Evolutionary conservation across 2,797 vertebrate genomes (phyloP), one percentile per base, ranked within the genome.

Genomic region (Phataginus tricuspis): DNA sequence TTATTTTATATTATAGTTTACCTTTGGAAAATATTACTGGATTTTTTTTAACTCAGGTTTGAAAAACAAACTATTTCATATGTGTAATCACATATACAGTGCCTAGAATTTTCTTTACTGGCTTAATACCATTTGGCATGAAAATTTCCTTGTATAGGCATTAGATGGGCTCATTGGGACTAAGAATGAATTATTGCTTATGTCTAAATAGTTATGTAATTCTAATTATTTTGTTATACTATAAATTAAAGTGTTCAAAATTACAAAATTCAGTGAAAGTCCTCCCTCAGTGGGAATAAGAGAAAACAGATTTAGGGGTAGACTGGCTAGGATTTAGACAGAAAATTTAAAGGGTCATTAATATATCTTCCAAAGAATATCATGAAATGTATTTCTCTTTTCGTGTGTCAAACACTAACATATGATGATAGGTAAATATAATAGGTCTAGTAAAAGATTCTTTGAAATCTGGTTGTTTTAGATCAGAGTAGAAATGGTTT

Each of bases 81-180:
- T 84, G 7, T 95, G 63, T 90, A 94, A 72, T 92, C 12, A 80
- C 21, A 34, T 95, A 66, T 19, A 80, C 3, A 86, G 11, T 69
- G 89, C 59, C 45, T 96, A 89, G 39, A 79, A 93, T 63, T 94
- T 95, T 71, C 64, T 96, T 90, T 91, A 91, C 72, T 95, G 66
- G 19, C 31, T 84, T 96, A 51, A 82, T 88, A 87, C n/a, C 45
- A 51, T 97, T 91, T 93, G 57, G 27, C 69, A 42, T 92, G 68
- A 95, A 96, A 84, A 90, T 78, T 55, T 79, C n/a, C 19, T 95
- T 42, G 14, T 91, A 77, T 94, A 88, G 64, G 25, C 29, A 55
- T 83, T 94, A 90, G 18, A 88, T 91, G 11, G 91, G 21, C 15
- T 95, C 77, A 97, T 21, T 92, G 86, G 74, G 74, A 72, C 71